Percentiles rank a stretch among this genome's conserved stretches.
Conservation (phyloP, 2,797 vertebrate species). For the Gymnocypris eckloni region DNA sequence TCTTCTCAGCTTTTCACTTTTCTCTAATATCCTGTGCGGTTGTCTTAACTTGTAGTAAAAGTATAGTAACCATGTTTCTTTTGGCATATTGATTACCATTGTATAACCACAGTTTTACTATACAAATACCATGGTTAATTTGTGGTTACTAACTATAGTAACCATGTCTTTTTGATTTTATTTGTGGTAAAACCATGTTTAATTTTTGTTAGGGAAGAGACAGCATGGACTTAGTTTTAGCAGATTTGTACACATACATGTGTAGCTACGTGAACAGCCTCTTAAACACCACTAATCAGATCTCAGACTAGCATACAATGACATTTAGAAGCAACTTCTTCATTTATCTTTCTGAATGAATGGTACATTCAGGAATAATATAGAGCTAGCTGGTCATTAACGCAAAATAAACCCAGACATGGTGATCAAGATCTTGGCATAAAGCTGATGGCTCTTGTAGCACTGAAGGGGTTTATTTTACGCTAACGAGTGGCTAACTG, state of each 20-base stretch:
- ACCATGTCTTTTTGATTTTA: background rate
- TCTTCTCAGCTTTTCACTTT: conserved; percentile 5
- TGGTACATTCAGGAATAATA: background rate
- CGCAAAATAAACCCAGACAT: background rate
- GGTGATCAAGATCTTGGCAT: background rate
- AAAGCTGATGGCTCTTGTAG: background rate
- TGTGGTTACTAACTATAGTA: background rate
- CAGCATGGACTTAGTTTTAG: background rate
- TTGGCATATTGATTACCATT: background rate
- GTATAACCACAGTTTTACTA: background rate
- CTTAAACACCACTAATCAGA: background rate
- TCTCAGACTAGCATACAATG: background rate
- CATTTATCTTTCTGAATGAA: background rate
- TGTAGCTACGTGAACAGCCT: background rate
- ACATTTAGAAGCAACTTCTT: background rate
- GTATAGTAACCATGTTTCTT: background rate
- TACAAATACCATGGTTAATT: background rate
- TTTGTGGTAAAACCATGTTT: background rate
- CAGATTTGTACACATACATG: background rate
- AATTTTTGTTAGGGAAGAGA: background rate
- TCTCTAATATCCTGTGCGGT: background rate
- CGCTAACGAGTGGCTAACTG: no score
- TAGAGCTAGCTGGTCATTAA: background rate
- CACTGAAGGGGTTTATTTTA: background rate
- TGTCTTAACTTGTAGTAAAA: background rate